These are phyloP conservation scores for Tenthredo notha DNA, from an alignment of 2,888 invertebrate genomes.

Conservation along the genomic window DNA sequence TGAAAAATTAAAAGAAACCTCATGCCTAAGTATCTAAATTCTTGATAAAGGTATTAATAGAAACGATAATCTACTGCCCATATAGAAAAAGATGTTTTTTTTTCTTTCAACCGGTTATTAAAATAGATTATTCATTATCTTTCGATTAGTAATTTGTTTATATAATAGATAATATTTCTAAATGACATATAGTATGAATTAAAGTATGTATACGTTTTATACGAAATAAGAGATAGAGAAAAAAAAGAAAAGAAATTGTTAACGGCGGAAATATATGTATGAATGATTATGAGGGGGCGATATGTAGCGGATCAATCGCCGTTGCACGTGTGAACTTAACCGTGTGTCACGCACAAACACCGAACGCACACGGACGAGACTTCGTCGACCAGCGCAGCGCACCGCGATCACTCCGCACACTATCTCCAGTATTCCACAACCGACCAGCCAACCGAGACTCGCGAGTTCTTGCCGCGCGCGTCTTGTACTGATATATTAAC, in stretches of 20 bases:
- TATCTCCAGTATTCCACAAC: conserved; percentile 57
- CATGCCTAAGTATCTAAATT: background rate
- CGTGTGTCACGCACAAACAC: conserved; percentile 35
- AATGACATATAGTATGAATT: background rate
- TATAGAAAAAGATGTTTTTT: background rate
- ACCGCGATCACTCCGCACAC: conserved; percentile 54
- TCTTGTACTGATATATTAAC: background rate
- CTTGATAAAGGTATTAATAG: background rate
- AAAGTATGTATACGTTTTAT: background rate
- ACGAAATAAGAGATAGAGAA: background rate
- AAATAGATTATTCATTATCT: background rate
- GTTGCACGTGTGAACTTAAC: conserved; percentile 47
- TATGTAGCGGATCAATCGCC: conserved; percentile 39
- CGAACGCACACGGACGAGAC: conserved; percentile 27
- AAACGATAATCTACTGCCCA: background rate
- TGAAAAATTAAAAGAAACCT: background rate
- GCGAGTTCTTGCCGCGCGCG: conserved; percentile 49
- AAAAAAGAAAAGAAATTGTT: conserved; percentile 48
- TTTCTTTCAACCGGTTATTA: background rate
- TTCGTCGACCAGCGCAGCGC: conserved; percentile 41
- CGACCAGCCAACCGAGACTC: conserved; percentile 60
- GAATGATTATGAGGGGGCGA: conserved; percentile 38
- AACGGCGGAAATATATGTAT: conserved; percentile 58
- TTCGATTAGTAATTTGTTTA: background rate
- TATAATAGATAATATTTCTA: background rate